phyloP scores from a whole-genome alignment of 92 coral and sea anemone genomes.

The Muricea muricata region DNA sequence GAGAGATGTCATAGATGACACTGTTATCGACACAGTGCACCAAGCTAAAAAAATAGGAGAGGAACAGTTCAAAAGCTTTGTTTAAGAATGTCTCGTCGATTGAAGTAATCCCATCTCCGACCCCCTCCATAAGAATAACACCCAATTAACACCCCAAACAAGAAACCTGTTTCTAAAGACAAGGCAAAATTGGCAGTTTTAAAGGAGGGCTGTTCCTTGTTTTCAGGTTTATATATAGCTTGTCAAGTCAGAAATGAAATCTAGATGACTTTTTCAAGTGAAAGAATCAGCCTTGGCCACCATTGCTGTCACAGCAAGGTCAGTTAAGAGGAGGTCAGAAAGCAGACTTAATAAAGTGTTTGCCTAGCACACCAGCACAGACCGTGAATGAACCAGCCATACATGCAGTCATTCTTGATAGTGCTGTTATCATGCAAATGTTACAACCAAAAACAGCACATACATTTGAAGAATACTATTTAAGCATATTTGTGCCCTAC shows the following conservation, averaged over 20 bases:
- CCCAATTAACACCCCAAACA: conserved; percentile 38
- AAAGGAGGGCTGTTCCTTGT: conserved; percentile 62
- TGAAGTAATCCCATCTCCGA: conserved; percentile 52
- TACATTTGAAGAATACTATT: conserved; percentile 68
- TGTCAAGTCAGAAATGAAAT: conserved; percentile 67
- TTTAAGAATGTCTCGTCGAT: conserved; percentile 49
- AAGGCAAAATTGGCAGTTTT: conserved; percentile 29
- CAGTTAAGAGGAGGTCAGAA: conserved; percentile 58
- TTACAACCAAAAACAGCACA: conserved; percentile 48
- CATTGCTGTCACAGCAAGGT: conserved; percentile 62
- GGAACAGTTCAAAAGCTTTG: conserved; percentile 42
- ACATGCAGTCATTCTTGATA: conserved; percentile 58
- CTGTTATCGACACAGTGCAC: conserved; percentile 46
- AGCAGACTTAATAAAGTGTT: conserved; percentile 62
- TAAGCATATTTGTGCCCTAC: conserved; percentile 54
- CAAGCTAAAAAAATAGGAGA: conserved; percentile 42
- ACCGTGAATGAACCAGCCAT: no score
- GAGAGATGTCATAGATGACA: conserved; percentile 50
- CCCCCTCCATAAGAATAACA: conserved; percentile 59
- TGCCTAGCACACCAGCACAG: not conserved
- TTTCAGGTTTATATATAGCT: conserved; percentile 61
- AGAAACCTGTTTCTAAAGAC: conserved; percentile 11
- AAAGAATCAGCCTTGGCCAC: conserved; percentile 68
- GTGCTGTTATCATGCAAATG: conserved; percentile 68
- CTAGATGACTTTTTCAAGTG: conserved; percentile 63